Evolutionary conservation across 2,797 vertebrate genomes (phyloP).

Genomic region (Propithecus perrieri): DNA sequence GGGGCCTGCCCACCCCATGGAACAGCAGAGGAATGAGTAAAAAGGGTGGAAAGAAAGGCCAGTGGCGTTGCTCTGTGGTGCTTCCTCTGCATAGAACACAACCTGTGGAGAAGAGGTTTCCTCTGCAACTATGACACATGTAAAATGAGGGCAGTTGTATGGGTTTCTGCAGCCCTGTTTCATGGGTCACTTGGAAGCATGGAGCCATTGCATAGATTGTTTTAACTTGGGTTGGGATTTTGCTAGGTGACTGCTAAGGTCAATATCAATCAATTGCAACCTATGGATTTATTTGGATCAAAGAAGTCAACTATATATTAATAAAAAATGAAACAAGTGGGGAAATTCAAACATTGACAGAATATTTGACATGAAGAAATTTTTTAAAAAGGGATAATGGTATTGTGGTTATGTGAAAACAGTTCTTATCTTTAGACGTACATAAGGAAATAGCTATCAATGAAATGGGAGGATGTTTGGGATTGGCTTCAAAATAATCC

Average conservation of each 20-base stretch:
- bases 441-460: background rate
- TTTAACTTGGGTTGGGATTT: background rate
- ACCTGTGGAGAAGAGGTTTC: background rate
- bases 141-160: background rate
- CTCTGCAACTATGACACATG: background rate
- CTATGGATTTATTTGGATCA: background rate
- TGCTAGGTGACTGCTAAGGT: background rate
- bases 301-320: background rate
- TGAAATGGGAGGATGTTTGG: background rate
- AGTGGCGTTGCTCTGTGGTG: background rate
- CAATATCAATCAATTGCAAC: background rate
- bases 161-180: background rate
- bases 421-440: background rate
- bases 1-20: too few species aligned
- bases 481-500: background rate
- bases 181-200: background rate
- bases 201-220: background rate
- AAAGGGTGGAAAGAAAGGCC: background rate
- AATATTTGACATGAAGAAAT: background rate
- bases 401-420: background rate
- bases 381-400: background rate
- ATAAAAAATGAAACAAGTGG: background rate
- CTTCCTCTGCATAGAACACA: background rate
- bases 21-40: background rate
- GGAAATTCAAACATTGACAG: background rate